Conservation (phyloP, 2,797 vertebrate species). For the Falco rusticolus region DNA sequence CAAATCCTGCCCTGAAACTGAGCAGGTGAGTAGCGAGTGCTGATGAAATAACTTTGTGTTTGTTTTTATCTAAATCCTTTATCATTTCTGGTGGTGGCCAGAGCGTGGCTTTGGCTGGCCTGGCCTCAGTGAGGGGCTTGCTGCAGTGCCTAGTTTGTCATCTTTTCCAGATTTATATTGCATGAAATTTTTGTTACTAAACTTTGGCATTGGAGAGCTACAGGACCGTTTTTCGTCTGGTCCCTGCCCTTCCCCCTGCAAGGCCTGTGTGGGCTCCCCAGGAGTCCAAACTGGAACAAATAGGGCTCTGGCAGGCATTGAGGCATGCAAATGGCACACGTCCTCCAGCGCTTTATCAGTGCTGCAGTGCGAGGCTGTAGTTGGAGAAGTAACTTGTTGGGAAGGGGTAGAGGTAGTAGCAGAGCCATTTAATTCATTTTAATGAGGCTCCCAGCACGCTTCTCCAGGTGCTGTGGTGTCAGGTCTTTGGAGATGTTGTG, state of each 20-base stretch:
- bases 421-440: constrained; percentile 25
- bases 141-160: no score
- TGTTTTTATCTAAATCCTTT: neutral
- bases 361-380: neutral
- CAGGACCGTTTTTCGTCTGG: neutral
- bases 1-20: neutral
- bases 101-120: neutral
- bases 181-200: neutral
- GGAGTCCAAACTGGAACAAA: neutral
- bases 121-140: neutral
- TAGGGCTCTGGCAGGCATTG: fast-evolving
- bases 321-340: fast-evolving
- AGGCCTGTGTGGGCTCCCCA: neutral
- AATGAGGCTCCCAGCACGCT: neutral
- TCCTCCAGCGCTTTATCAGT: neutral
- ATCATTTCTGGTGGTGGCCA: fast-evolving
- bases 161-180: fast-evolving
- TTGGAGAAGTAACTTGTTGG: neutral
- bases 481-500: constrained; percentile 36
- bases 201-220: fast-evolving
- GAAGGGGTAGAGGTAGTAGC: neutral
- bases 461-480: neutral
- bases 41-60: neutral
- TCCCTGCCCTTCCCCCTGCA: neutral
- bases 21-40: neutral